These are phyloP conservation scores for Andrena hattorfiana DNA, from an alignment of 2,888 invertebrate genomes.

Conservation along the genomic window DNA sequence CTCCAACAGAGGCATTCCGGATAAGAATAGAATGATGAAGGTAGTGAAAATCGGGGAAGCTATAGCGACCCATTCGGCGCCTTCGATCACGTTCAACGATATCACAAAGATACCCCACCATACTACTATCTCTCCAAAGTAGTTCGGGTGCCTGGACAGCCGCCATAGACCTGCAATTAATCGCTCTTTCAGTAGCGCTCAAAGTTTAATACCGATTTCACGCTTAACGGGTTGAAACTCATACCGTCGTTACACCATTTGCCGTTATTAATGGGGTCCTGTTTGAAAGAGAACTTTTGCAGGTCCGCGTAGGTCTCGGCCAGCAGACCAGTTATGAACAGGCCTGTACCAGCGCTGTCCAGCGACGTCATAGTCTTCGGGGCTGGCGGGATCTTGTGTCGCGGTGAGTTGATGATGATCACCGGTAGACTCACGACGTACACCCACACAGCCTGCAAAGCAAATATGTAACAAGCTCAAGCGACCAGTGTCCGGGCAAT, in stretches of 20 bases:
- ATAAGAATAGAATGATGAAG: conserved; percentile 94
- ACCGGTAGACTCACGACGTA: conserved; percentile 96
- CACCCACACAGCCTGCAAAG: conserved; percentile 94
- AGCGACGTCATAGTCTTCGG: conserved; percentile 95
- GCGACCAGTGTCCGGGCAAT: background rate
- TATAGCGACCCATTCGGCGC: conserved; percentile 94
- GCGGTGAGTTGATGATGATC: conserved; percentile 94
- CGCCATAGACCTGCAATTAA: conserved; percentile 90
- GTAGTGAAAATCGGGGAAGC: conserved; percentile 95
- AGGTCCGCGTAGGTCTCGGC: conserved; percentile 96
- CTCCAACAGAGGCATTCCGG: conserved; percentile 95
- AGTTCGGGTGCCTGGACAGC: conserved; percentile 96
- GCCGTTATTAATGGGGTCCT: conserved; percentile 95
- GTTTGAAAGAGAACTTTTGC: conserved; percentile 96
- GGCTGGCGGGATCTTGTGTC: conserved; percentile 91
- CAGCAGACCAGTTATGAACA: conserved; percentile 94
- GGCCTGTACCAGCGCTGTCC: conserved; percentile 93
- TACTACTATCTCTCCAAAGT: conserved; percentile 96
- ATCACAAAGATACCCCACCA: conserved; percentile 98
- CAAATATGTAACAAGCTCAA: background rate
- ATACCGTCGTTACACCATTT: conserved; percentile 96
- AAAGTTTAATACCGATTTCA: background rate
- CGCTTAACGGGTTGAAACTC: background rate
- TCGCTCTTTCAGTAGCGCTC: no score
- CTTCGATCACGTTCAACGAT: conserved; percentile 93